Percentiles rank a stretch among this genome's conserved stretches.
Evolutionary conservation across 2,113 vertebrate genomes (phyloP).

Genomic region (Rostratula benghalensis): DNA sequence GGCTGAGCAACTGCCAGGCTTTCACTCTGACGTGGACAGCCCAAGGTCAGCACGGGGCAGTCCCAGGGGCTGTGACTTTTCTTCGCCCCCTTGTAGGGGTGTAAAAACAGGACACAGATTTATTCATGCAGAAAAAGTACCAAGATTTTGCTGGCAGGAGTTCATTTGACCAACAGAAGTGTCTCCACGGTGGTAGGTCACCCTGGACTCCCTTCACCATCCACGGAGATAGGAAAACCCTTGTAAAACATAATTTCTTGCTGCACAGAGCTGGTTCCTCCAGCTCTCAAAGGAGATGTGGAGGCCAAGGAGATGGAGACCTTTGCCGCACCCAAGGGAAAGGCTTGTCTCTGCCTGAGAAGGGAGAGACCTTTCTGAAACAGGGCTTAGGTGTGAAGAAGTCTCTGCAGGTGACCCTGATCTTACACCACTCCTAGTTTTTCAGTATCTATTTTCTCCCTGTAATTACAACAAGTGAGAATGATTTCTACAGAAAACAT

Average conservation of each 20-base stretch:
- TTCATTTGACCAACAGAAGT: not conserved
- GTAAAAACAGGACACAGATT: not conserved
- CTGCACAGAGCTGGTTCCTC: not conserved
- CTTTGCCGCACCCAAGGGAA: not conserved
- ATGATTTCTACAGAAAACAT: not conserved
- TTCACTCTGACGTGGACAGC: not conserved
- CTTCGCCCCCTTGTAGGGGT: not conserved
- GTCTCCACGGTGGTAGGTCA: fast-evolving
- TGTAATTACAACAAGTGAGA: not conserved
- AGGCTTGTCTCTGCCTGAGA: not conserved
- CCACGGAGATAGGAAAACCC: not conserved
- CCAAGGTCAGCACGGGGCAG: fast-evolving
- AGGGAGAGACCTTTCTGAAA: not conserved
- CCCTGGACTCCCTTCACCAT: not conserved
- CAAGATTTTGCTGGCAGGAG: not conserved
- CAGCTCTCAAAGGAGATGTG: not conserved
- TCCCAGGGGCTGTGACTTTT: fast-evolving
- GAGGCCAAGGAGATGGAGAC: not conserved
- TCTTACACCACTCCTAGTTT: not conserved
- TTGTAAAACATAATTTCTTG: not conserved
- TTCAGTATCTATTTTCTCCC: not conserved
- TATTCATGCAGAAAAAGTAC: not conserved
- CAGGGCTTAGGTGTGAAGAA: not conserved
- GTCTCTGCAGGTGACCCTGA: not conserved
- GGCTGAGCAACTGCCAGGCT: not conserved